Conservation (phyloP, 2,113 vertebrate genomes). For the Lepisosteus osseus region DNA sequence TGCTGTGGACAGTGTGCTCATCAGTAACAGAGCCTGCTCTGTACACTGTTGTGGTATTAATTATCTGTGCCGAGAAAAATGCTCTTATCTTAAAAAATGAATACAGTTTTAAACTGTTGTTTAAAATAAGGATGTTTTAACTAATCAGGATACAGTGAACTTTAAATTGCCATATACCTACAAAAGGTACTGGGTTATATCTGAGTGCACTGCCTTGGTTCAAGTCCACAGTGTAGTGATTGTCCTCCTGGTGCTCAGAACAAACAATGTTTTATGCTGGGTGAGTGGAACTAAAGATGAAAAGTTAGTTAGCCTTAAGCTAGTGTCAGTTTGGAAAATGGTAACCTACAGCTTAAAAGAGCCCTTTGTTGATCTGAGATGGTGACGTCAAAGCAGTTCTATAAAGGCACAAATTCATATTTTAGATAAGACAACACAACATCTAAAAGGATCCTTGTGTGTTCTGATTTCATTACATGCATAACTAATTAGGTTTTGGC, state of each 20-base stretch:
- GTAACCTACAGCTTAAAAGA: conserved; percentile 79
- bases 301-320: conserved; percentile 86
- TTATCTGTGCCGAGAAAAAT: too few species aligned
- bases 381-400: conserved; percentile 86
- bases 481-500: conserved; percentile 80
- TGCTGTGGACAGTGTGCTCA: too few species aligned
- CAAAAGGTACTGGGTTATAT: conserved; percentile 40
- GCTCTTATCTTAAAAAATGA: too few species aligned
- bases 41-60: too few species aligned
- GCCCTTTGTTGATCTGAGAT: conserved; percentile 78
- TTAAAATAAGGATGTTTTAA: too few species aligned
- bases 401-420: conserved; percentile 78
- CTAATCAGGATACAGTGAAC: background rate
- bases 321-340: conserved; percentile 81
- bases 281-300: conserved; percentile 96
- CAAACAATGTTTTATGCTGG: conserved; percentile 86
- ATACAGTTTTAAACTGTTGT: too few species aligned
- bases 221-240: conserved; percentile 57
- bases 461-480: conserved; percentile 75
- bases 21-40: too few species aligned
- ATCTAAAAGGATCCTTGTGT: conserved; percentile 71
- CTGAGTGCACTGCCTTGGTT: conserved; percentile 52
- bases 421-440: conserved; percentile 70
- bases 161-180: conserved; percentile 26
- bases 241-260: conserved; percentile 74